Conservation (phyloP, 1,140 invertebrate genomes). For the Melanaphis sacchari region DNA sequence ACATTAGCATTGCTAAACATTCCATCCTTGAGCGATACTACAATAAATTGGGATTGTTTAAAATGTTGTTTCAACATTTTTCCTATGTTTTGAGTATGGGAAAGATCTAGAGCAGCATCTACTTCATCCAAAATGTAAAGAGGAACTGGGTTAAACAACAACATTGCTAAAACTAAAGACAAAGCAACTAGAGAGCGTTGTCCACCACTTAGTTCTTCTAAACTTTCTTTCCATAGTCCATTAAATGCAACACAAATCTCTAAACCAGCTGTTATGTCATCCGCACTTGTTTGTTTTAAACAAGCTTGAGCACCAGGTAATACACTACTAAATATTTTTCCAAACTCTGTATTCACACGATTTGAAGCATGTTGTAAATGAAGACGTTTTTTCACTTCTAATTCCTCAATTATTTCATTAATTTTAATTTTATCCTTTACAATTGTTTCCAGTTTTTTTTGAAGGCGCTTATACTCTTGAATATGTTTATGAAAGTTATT, state of each 20-base stretch:
- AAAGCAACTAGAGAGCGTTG: conserved; percentile 96
- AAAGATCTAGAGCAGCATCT: conserved; percentile 96
- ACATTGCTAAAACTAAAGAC: conserved; percentile 94
- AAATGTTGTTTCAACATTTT: conserved; percentile 95
- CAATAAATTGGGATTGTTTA: conserved; percentile 95
- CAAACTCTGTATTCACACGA: conserved; percentile 88
- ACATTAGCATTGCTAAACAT: conserved; percentile 99
- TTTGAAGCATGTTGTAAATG: conserved; percentile 82
- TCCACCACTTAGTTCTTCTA: conserved; percentile 95
- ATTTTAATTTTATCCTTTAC: conserved; percentile 81
- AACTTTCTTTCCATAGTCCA: conserved; percentile 93
- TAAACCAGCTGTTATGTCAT: conserved; percentile 82
- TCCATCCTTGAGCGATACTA: conserved; percentile 98
- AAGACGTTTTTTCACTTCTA: conserved; percentile 89
- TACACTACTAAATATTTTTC: conserved; percentile 92
- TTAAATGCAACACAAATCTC: conserved; percentile 91
- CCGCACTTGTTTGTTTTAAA: conserved; percentile 78
- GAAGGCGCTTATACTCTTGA: conserved; percentile 33
- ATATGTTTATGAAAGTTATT: conserved; percentile 53
- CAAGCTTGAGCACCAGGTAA: conserved; percentile 89
- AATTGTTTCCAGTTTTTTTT: conserved; percentile 27
- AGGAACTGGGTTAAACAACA: conserved; percentile 97
- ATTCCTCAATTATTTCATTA: conserved; percentile 80
- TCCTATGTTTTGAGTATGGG: conserved; percentile 99
- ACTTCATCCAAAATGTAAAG: conserved; percentile 99